A percentile compares a stretch with the other conserved stretches of the same genome.
These are phyloP conservation scores for Stichodactyla helianthus DNA, from an alignment of 64 coral and sea anemone species.

Conservation along the genomic window DNA sequence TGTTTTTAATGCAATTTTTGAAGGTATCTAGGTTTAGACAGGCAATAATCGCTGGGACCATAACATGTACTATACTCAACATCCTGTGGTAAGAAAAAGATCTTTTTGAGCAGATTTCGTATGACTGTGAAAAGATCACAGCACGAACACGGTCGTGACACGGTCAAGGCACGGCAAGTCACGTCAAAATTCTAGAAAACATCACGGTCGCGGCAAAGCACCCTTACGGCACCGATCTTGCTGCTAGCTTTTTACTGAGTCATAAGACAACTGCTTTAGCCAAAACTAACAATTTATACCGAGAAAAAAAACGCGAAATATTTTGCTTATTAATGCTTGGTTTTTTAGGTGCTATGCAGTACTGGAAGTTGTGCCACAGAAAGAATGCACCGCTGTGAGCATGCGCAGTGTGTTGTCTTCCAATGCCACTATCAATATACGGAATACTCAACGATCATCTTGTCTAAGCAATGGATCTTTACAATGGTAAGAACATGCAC, in stretches of 20 bases:
- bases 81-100: conserved; percentile 28
- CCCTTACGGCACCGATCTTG: too few species aligned
- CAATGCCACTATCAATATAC: not conserved
- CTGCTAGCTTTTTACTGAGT: too few species aligned
- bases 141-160: too few species aligned
- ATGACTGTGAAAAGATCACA: too few species aligned
- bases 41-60: conserved; percentile 25
- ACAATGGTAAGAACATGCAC: not conserved
- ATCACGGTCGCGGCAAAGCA: too few species aligned
- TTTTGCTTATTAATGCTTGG: not conserved
- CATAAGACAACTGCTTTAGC: too few species aligned
- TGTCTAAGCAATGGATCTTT: not conserved
- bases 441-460: not conserved
- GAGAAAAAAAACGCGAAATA: too few species aligned
- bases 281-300: too few species aligned
- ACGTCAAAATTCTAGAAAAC: too few species aligned
- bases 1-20: not conserved
- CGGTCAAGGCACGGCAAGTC: too few species aligned
- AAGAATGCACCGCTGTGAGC: not conserved
- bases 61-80: conserved; percentile 29
- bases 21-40: not conserved
- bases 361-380: conserved; percentile 7
- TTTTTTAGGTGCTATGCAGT: conserved; percentile 6
- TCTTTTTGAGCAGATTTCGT: too few species aligned
- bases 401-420: not conserved